phyloP scores from a whole-genome alignment of 2,797 vertebrate genomes.

The Ceyx erithaca region DNA sequence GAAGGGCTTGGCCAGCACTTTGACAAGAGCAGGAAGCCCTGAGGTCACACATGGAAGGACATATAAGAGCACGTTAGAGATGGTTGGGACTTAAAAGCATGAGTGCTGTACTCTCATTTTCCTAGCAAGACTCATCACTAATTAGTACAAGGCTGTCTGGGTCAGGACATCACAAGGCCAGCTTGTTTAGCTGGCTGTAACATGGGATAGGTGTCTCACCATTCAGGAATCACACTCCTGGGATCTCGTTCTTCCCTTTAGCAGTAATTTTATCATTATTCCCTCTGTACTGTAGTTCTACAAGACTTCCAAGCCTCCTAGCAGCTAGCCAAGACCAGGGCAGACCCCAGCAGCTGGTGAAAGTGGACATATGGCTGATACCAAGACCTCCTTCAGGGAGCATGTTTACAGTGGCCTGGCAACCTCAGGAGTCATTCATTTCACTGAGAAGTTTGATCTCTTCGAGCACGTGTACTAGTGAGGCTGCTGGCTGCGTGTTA shows the following conservation, averaged over 20 bases:
- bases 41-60: accelerated
- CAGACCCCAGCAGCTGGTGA: not conserved
- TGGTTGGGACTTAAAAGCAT: not conserved
- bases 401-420: not conserved
- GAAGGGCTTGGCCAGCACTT: not conserved
- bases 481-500: not conserved
- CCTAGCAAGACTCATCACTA: not conserved
- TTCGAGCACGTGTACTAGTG: not conserved
- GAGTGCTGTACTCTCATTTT: not conserved
- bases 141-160: not conserved
- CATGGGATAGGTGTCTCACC: not conserved
- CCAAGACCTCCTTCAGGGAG: not conserved
- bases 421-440: not conserved
- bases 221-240: not conserved
- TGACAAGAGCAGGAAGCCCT: accelerated
- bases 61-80: accelerated
- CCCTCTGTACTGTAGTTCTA: not conserved
- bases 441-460: not conserved
- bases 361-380: not conserved
- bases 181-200: not conserved
- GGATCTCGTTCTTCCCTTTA: not conserved
- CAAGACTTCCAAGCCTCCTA: not conserved
- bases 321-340: not conserved
- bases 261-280: not conserved
- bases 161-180: not conserved